These are phyloP conservation scores for Peromyscus leucopus DNA, from an alignment of 2,113 vertebrate genomes.

Conservation along the genomic window DNA sequence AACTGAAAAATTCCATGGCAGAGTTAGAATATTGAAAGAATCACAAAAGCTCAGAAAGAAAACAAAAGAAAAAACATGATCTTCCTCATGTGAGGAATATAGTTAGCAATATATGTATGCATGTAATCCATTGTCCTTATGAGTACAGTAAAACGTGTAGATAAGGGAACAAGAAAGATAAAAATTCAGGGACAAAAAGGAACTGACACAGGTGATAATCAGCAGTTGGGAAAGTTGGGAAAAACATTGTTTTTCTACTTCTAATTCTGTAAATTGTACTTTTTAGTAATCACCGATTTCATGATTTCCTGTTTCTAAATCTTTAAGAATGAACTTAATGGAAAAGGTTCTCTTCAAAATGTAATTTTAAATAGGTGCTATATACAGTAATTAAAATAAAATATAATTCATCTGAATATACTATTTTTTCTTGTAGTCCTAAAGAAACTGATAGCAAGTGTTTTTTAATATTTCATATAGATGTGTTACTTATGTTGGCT, in stretches of 20 bases:
- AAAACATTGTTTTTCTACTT: not conserved
- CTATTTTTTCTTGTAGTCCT: not conserved
- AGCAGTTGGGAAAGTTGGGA: not conserved
- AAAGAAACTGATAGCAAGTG: not conserved
- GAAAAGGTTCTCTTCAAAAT: not conserved
- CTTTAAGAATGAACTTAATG: not conserved
- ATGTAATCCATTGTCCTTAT: not conserved
- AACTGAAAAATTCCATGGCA: not conserved
- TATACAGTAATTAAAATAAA: not conserved
- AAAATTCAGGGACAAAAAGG: not conserved
- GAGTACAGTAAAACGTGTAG: not conserved
- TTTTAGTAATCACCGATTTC: slow-evolving; percentile 10
- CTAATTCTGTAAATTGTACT: not conserved
- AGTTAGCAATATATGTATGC: not conserved
- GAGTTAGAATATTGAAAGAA: not conserved
- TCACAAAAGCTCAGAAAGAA: not conserved
- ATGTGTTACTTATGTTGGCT: not conserved
- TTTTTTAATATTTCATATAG: slow-evolving; percentile 30
- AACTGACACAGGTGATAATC: too few species aligned
- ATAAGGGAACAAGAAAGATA: not conserved
- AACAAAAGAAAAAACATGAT: not conserved
- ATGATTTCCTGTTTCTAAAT: not conserved
- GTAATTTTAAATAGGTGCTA: not conserved
- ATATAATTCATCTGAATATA: not conserved
- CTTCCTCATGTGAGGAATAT: not conserved